Evolutionary conservation across 1,140 invertebrate species (phyloP), one percentile per base, ranked within the genome.

Genomic region (Trichonephila clavata): DNA sequence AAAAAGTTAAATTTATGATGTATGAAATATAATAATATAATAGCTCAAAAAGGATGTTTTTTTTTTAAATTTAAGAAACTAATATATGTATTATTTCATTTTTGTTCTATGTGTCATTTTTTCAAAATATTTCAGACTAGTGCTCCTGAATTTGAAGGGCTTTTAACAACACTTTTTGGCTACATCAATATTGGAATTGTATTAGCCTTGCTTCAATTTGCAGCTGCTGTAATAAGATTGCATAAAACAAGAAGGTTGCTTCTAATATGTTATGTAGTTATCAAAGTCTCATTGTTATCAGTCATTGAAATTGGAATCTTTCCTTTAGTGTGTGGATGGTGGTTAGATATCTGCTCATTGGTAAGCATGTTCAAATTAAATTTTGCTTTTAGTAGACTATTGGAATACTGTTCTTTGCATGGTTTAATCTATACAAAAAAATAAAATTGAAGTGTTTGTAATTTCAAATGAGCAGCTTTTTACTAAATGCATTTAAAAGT

Each of bases 281-380:
- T 99, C 1, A 99, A 99, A 96, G 97, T 97, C 10, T 98, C 98
- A 5, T 96, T 99, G 59, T 95, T 99, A 6, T 98, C 98, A 21
- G 98, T 99, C 27, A 97, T 99, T 20, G 99, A 99, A 97, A 99
- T 99, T 94, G 98, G 99, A 13, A 97, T 99, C 6, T 97, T 99
- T 94, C 99, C 99, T 0, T 96, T 99, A 1, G 97, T 99, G 13
- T 99, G 99, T 95, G 99, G 99, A 21, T 99, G 99, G 98, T 99
- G 99, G 99, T 96, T 99, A 59, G 99, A 99, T 95, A 98, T 99
- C 93, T 99, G 99, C 95, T 99, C 99, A 0, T 96, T 99, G 94
- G 96, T 96, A 95, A 95, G 96, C 94, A 68, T 13, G 27, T 87
- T 16, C 18, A 24, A 65, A 20, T 39, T 63, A 63, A 21, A 1